Base-by-base conservation (phyloP, 2,797 vertebrate genomes). In the Sebastes taczanowskii region DNA sequence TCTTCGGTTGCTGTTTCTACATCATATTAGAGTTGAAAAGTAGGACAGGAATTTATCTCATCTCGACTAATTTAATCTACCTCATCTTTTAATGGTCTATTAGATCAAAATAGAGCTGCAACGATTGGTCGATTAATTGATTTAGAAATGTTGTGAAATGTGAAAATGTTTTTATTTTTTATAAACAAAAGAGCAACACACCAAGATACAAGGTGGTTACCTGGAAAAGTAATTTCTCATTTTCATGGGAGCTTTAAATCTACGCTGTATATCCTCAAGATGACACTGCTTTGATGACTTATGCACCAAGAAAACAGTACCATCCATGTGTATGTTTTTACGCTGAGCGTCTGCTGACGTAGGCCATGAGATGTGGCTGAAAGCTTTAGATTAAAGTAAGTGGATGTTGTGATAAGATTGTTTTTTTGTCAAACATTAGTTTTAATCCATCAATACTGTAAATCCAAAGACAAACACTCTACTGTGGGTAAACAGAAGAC, bases 121-220 rank as follows among this genome's bases (percentile, higher is more conserved):
- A 25, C 1, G 2, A 25, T 27, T 42, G 63, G 14, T 16, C 5
- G 11, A 55, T 55, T 16, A 6, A 56, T 23, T 23, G 5, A 55
- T 23, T 29, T 67, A n/a, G 6, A 30, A 67, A 52, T 42, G 2
- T 0, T 0, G 13, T n/a, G 14, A 59, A 59, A 25, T 20, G 5
- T 42, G 4, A 63, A 63, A 27, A 27, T 42, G 32, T 4, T 0
- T 32, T 18, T 34, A 20, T n/a, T n/a, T 52, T 52, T n/a, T n/a
- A 52, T 52, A 52, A n/a, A 35, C 6, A 34, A 22, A 56, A 34
- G 6, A 66, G 18, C 23, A 52, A 53, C 5, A 20, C 14, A 69
- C 11, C 18, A 30, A 52, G 42, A 68, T 52, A 22, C 65, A 52
- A n/a, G 18, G 2, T 11, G 29, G 27, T 4, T 2, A 11, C 10